Evolutionary conservation across 2,113 vertebrate genomes (phyloP), one percentile per base, ranked within the genome.

Genomic region (Chroicocephalus ridibundus): DNA sequence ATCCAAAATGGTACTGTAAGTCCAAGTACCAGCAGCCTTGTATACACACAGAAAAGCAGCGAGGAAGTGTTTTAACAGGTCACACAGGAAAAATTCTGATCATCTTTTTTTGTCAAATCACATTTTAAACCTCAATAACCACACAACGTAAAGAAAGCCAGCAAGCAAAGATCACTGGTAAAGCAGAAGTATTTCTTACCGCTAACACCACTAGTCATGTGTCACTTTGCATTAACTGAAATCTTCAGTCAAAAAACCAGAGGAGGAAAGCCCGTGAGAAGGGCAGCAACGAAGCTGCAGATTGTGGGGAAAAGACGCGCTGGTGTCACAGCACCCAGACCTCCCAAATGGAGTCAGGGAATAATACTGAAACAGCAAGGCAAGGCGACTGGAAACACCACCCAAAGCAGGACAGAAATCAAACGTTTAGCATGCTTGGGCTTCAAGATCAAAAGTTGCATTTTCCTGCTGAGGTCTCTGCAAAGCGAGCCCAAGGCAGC

Each of bases 51-150:
- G 51, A 75, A 93, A 86, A 92, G 13, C 0, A 1, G 10, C 6
- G 34, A 88, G 22, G 9, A 76, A 57, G n/a, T 27, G 31, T 94
- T 97, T 88, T 19, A 72, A 36, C 34, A 31, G 57, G 47, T 61
- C 57, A 69, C 27, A 92, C 11, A 57, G 31, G 57, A 91, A 93
- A 83, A 86, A 58, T 26, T 70, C 11, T 24, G 18, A 75, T 40
- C 21, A 65, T 71, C 38, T 87, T 79, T 57, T 82, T 75, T 55
- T 26, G 57, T 42, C 11, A 8, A 86, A 57, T 68, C 40, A 29
- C 29, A 65, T 87, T 94, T 95, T 76, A 93, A 89, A 82, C 70
- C 31, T 88, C 86, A 82, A 17, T 64, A 89, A 76, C 46, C 58
- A 89, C 87, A 72, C 25, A 58, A n/a, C 2, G 1, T 32, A 85